Base-by-base conservation (phyloP, 2,888 invertebrate genomes). In the Netelia virgata region DNA sequence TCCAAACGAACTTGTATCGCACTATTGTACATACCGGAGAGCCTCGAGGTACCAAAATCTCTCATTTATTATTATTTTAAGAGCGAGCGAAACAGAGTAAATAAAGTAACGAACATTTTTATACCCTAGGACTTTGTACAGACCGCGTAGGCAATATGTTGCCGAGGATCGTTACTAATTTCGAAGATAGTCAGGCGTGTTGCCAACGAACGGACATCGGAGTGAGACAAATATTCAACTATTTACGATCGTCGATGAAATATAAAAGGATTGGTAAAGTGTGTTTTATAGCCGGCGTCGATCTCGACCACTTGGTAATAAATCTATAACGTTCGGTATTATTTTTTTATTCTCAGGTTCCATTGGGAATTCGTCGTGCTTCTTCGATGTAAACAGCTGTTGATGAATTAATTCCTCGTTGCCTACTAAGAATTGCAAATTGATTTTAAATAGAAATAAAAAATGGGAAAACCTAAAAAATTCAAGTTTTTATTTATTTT, bases 201-300 rank as follows among this genome's bases (percentile, higher is more conserved):
- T 84, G 80, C 76, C 83, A 84, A 50, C 57, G 66, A 20, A n/a
- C 47, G 43, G 59, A 64, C 28, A 80, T 80, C 36, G 79, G 28
- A 43, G 10, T 23, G 79, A 53, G 41, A 68, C 76, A 75, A 66
- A 70, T 69, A 64, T 69, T 63, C 53, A 50, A 68, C 23, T 28
- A n/a, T 63, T n/a, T 18, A 23, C n/a, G 47, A 47, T 43, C 47
- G 18, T 55, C 47, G 18, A 8, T 11, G 0, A 63, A 50, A 50
- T 14, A 47, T 14, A 14, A 69, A 43, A 14, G n/a, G 10, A 75
- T 83, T 83, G 83, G 79, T 79, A 79, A 66, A 72, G 36, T 20
- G 10, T 18, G 1, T 75, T 53, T 68, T 69, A 18, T 36, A 11
- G 53, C 47, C 16, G 55, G 66, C 55, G 6, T 53, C 61, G 43